phyloP scores from a whole-genome alignment of 2,888 invertebrate genomes.

The Phlogophora meticulosa region DNA sequence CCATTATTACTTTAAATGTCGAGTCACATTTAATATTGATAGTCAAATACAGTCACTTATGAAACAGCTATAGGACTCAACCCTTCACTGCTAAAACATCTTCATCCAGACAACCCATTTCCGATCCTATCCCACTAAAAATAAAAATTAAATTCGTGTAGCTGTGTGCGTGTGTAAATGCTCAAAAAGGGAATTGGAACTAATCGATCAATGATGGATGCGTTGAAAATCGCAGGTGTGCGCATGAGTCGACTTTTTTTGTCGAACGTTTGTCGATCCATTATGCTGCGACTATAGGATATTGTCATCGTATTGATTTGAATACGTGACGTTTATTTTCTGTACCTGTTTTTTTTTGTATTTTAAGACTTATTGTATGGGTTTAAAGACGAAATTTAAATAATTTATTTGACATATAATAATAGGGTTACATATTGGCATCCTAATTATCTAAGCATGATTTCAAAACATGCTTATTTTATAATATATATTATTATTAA shows the following conservation, averaged over 20 bases:
- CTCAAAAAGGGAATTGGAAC: slow-evolving; percentile 69
- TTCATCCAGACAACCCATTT: slow-evolving; percentile 48
- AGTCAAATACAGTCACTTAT: slow-evolving; percentile 54
- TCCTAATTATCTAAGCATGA: slow-evolving; percentile 9
- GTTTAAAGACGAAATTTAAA: not conserved
- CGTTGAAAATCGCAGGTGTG: slow-evolving; percentile 89
- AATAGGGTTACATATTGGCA: slow-evolving; percentile 25
- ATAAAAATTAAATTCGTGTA: slow-evolving; percentile 48
- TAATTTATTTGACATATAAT: not conserved
- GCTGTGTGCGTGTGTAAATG: too few relatives aligned
- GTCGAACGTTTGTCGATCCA: slow-evolving; percentile 69
- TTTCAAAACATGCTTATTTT: not conserved
- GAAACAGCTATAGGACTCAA: slow-evolving; percentile 35
- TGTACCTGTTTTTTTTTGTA: not conserved
- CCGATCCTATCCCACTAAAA: not conserved
- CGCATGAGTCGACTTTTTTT: slow-evolving; percentile 86
- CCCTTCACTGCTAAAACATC: slow-evolving; percentile 43
- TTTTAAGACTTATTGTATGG: slow-evolving; percentile 32
- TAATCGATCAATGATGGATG: slow-evolving; percentile 86
- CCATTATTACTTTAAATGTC: slow-evolving; percentile 16
- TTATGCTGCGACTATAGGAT: slow-evolving; percentile 67
- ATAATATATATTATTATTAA: too few relatives aligned
- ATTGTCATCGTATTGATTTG: slow-evolving; percentile 74
- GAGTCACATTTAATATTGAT: slow-evolving; percentile 60
- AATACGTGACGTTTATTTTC: slow-evolving; percentile 52